Base-by-base conservation (phyloP, 1,140 invertebrate genomes). In the Teleopsis dalmanni region DNA sequence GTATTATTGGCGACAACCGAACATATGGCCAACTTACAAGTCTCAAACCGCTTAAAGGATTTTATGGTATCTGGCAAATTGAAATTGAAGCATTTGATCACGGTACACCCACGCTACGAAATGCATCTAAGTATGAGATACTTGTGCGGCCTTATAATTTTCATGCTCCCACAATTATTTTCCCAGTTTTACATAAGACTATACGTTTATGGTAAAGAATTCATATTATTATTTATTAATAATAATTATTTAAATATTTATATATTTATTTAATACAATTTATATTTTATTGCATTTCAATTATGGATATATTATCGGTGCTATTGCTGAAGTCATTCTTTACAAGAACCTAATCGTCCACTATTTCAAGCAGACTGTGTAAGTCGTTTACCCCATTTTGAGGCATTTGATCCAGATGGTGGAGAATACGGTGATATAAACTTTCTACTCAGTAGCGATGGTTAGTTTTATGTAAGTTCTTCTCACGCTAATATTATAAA, bases 121-220 rank as follows among this genome's bases (percentile, higher is more conserved):
- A 29, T 18, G 3, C 67, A 16, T 66, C 60, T n/a, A 70, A 57
- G 13, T 76, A 76, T 50, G 48, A 65, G 23, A 52, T 78, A 16
- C 56, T 59, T 25, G 59, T 78, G 25, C 56, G 50, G 3, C 75
- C 75, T 6, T 75, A 64, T 57, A 78, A 77, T 58, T 77, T 71
- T 59, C 59, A 75, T 44, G 48, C 52, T n/a, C 76, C 76, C 0
- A 48, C 55, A 25, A 76, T 77, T 40, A 54, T 62, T 33, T 76
- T 69, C 45, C 76, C 75, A 1, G 26, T 16, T 11, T 6, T 48
- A 60, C 38, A 56, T 4, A 27, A 48, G 26, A 33, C 38, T 8
- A 57, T 75, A 14, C 56, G 73, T 50, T 49, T 76, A 2, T 59
- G 57, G 50, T 52, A 44, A 44, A 16, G 19, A 8, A 11, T 14